Conservation (phyloP, 2,888 invertebrate species). For the Heliconius erato region DNA sequence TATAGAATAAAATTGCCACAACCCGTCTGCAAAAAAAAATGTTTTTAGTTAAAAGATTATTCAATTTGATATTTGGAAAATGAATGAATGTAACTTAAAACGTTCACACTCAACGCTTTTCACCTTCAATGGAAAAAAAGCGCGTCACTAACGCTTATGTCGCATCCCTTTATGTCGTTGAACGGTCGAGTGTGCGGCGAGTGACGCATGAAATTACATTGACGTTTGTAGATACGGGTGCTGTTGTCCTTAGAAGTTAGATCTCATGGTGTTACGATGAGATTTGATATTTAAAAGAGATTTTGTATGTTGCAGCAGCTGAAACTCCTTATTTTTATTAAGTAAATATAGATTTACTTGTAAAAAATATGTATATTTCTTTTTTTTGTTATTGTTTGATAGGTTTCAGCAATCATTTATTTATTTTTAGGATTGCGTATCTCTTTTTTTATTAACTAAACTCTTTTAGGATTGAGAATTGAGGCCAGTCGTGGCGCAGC, state of each 20-base stretch:
- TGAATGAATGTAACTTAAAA: neutral
- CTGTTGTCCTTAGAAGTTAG: slow-evolving; percentile 41
- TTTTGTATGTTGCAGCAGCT: neutral
- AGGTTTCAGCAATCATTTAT: neutral
- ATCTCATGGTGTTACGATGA: neutral
- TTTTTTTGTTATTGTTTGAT: neutral
- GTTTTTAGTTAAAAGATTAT: no score
- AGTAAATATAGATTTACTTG: neutral
- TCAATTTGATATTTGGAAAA: slow-evolving; percentile 13
- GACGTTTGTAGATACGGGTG: slow-evolving; percentile 35
- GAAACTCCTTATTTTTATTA: neutral
- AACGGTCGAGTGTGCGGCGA: slow-evolving; percentile 61
- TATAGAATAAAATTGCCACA: no score
- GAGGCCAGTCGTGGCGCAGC: no score
- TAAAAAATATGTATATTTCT: neutral
- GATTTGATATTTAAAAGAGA: neutral
- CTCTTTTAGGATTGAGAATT: no score
- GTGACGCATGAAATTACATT: slow-evolving; percentile 53
- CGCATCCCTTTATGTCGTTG: slow-evolving; percentile 70
- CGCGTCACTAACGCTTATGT: slow-evolving; percentile 66
- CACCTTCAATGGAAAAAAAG: slow-evolving; percentile 48
- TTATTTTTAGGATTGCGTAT: neutral
- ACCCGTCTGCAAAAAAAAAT: no score
- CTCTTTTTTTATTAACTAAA: no score
- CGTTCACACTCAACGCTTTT: slow-evolving; percentile 3